These are phyloP conservation scores for Mayetiola destructor DNA, from an alignment of 2,888 invertebrate genomes.

Conservation along the genomic window DNA sequence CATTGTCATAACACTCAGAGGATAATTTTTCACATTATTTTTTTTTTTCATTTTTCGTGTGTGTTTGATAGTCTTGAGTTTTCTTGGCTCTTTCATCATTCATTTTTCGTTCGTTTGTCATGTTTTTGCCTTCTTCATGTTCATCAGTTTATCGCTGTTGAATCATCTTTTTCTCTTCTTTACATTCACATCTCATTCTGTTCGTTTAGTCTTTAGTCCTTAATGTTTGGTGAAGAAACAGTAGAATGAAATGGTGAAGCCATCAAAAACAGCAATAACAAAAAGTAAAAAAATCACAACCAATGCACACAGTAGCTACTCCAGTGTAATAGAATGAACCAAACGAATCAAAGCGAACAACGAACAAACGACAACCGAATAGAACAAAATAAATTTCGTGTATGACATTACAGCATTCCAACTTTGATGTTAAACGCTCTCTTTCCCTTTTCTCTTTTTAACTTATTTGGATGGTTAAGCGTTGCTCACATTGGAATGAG, in stretches of 20 bases:
- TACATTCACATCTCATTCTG: neutral
- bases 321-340: no score
- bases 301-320: no score
- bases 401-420: constrained; percentile 11
- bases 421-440: constrained; percentile 10
- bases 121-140: neutral
- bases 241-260: constrained; percentile 6
- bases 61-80: no score
- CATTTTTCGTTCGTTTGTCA: neutral
- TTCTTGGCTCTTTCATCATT: neutral
- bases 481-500: no score
- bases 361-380: no score
- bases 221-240: neutral
- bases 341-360: no score
- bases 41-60: neutral
- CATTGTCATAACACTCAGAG: constrained; percentile 11
- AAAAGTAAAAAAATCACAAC: neutral
- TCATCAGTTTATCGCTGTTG: neutral
- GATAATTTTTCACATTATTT: constrained; percentile 8
- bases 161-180: neutral
- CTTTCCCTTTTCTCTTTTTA: constrained; percentile 10
- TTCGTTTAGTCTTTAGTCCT: neutral
- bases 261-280: neutral
- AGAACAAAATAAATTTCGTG: constrained; percentile 12
- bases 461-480: no score